phyloP scores from a whole-genome alignment of 2,888 invertebrate species.

The Apamea crenata region DNA sequence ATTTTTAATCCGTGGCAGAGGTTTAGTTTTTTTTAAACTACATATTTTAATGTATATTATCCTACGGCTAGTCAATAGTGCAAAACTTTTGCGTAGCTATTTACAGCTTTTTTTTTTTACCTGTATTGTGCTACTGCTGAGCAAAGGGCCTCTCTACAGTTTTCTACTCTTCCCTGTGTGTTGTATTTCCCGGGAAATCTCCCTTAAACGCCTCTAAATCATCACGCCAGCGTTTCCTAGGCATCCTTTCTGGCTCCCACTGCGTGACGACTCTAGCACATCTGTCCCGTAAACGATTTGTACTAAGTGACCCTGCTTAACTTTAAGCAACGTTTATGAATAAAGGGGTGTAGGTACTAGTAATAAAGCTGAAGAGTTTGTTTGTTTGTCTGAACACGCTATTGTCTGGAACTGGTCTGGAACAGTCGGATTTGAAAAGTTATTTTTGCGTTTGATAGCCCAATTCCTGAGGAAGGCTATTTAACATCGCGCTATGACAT shows the following conservation, averaged over 20 bases:
- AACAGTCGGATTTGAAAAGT: no score
- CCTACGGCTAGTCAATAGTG: neutral
- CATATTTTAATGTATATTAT: neutral
- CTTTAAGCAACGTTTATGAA: no score
- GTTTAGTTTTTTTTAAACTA: neutral
- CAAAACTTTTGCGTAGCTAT: neutral
- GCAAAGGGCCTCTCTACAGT: neutral
- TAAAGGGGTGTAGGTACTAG: no score
- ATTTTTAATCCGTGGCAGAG: neutral
- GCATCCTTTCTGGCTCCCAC: neutral
- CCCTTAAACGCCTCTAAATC: neutral
- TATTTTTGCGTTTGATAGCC: no score
- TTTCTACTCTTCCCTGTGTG: neutral
- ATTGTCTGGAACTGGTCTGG: neutral
- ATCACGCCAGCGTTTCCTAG: neutral
- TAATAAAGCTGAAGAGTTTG: neutral
- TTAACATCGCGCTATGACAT: no score
- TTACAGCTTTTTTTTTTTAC: neutral
- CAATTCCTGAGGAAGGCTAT: neutral
- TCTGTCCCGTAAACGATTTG: neutral
- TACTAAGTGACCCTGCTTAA: no score
- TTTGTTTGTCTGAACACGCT: neutral
- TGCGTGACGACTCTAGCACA: neutral
- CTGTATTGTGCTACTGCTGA: neutral
- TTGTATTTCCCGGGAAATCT: neutral